Evolutionary conservation across 2,888 invertebrate species (phyloP).

Genomic region (Nasonia oneida): DNA sequence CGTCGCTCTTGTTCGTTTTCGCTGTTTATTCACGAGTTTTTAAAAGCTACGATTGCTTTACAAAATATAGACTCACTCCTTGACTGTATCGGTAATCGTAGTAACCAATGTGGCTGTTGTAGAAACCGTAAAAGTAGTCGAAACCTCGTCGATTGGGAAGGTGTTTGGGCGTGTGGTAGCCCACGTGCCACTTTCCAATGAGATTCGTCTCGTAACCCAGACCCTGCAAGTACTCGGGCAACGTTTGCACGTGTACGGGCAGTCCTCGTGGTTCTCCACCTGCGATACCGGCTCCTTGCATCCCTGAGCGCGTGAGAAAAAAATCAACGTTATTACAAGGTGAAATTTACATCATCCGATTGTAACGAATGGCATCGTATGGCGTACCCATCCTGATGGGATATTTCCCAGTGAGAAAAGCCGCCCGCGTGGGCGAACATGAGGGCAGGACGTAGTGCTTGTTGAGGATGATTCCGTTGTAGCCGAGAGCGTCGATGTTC

Average conservation of each 20-base stretch:
- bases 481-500: conserved; percentile 93
- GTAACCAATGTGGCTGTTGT: conserved; percentile 92
- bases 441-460: conserved; percentile 92
- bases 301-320: conserved; percentile 74
- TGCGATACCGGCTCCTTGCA: conserved; percentile 81
- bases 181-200: conserved; percentile 84
- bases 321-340: background rate
- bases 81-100: conserved; percentile 84
- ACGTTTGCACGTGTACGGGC: conserved; percentile 79
- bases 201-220: conserved; percentile 81
- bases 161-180: conserved; percentile 81
- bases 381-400: conserved; percentile 84
- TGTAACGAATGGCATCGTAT: no score
- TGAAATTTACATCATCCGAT: background rate
- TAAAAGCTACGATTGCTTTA: no score
- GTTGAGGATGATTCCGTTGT: conserved; percentile 91
- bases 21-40: no score
- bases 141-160: conserved; percentile 89
- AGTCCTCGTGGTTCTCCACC: conserved; percentile 81
- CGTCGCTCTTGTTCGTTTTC: no score
- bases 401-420: conserved; percentile 92
- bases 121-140: conserved; percentile 91
- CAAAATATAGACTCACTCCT: conserved; percentile 68
- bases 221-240: conserved; percentile 81
- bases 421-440: conserved; percentile 91